Conservation (phyloP, 23 tunicate species). For the Botrylloides violaceus region DNA sequence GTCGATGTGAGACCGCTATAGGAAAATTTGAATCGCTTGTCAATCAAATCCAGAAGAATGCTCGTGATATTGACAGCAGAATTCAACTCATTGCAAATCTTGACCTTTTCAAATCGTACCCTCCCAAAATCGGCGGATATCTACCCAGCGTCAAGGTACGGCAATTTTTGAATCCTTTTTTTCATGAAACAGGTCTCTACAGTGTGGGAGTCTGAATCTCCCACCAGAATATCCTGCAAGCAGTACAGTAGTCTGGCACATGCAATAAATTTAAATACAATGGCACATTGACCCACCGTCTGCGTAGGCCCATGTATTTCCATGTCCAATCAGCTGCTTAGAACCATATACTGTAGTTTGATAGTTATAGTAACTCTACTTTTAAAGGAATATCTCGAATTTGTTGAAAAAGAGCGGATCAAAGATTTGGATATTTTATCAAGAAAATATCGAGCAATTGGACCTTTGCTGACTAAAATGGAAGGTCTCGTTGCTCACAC, state of each 20-base stretch:
- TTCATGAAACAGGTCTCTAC: no score
- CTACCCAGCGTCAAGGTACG: constrained; percentile 76
- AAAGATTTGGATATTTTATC: constrained; percentile 65
- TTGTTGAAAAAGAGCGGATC: constrained; percentile 53
- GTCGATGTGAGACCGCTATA: constrained; percentile 64
- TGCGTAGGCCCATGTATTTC: no score
- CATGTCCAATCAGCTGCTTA: no score
- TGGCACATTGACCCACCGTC: no score
- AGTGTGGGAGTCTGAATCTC: no score
- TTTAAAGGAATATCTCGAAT: constrained; percentile 85
- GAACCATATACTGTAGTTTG: no score
- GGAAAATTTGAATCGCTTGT: constrained; percentile 96
- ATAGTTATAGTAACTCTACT: no score
- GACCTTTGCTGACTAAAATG: constrained; percentile 92
- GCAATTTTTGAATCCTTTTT: no score
- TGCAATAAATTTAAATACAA: no score
- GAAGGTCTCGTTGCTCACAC: constrained; percentile 95
- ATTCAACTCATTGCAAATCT: constrained; percentile 56
- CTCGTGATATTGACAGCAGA: constrained; percentile 85
- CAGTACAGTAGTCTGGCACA: no score
- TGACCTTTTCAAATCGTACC: constrained; percentile 49
- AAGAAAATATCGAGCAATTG: constrained; percentile 91
- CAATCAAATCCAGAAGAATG: constrained; percentile 94
- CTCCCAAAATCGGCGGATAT: constrained; percentile 54
- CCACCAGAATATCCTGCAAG: no score